phyloP scores from a whole-genome alignment of 2,797 vertebrate genomes.

The Alosa sapidissima region DNA sequence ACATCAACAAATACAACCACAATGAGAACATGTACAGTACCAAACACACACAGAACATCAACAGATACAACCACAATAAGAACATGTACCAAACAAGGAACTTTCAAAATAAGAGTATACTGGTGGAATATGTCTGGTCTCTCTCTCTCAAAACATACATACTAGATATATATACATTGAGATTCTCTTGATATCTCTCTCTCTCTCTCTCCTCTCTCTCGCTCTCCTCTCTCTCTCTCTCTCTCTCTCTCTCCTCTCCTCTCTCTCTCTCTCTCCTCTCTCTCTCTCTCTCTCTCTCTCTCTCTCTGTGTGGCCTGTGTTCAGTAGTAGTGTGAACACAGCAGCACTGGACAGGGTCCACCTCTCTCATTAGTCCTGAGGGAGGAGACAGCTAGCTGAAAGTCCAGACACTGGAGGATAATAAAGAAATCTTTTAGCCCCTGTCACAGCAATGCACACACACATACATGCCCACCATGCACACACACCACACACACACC shows the following conservation, averaged over 20 bases:
- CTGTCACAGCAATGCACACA: not conserved
- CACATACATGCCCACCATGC: not conserved
- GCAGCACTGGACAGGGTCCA: not conserved
- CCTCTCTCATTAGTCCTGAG: constrained; percentile 21
- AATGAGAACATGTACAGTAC: too few species aligned
- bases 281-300: not conserved
- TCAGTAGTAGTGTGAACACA: not conserved
- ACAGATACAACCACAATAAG: too few species aligned
- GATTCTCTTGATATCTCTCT: too few species aligned
- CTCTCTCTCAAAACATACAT: not conserved
- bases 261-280: not conserved
- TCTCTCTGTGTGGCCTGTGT: not conserved
- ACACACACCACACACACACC: not conserved
- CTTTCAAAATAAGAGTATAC: too few species aligned
- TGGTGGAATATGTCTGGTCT: not conserved
- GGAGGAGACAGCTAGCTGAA: not conserved
- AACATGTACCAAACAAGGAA: too few species aligned
- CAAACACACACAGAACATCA: too few species aligned
- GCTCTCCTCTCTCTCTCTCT: not conserved
- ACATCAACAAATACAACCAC: too few species aligned
- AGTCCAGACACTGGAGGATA: not conserved
- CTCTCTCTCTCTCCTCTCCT: not conserved
- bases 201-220: not conserved
- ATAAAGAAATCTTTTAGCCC: not conserved
- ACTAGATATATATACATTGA: too few species aligned